A percentile compares a stretch with the other conserved stretches of the same genome.
These are phyloP conservation scores for Sepiola atlantica DNA, from an alignment of 2,888 invertebrate genomes.

Conservation along the genomic window DNA sequence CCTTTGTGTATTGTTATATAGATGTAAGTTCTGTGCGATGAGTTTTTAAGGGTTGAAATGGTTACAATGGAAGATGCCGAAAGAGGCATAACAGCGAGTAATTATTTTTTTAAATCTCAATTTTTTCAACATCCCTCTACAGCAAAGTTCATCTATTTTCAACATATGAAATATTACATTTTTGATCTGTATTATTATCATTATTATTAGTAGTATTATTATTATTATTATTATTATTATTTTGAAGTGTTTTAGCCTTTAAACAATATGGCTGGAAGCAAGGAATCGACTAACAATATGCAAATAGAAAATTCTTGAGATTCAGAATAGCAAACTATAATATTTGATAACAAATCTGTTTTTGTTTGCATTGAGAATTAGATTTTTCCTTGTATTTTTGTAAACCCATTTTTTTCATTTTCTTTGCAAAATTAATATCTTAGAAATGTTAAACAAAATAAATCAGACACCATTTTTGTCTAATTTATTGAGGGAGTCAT, in stretches of 20 bases:
- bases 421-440: background rate
- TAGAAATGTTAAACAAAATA: conserved; percentile 16
- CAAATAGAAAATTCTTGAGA: background rate
- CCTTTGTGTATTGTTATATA: no score
- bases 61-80: no score
- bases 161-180: no score
- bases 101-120: no score
- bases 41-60: no score
- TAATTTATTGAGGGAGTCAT: background rate
- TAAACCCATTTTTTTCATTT: background rate
- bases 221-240: background rate
- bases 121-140: no score
- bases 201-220: no score
- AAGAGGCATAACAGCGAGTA: no score
- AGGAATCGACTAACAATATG: background rate
- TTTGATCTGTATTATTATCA: no score
- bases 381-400: background rate
- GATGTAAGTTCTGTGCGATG: no score
- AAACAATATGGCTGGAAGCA: background rate
- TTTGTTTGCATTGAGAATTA: background rate
- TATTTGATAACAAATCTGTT: background rate
- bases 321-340: background rate
- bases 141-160: no score
- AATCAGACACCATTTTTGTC: background rate
- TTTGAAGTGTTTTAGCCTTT: background rate